phyloP scores from a whole-genome alignment of 2,113 vertebrate species.

The mouse (Mus musculus) region DNA sequence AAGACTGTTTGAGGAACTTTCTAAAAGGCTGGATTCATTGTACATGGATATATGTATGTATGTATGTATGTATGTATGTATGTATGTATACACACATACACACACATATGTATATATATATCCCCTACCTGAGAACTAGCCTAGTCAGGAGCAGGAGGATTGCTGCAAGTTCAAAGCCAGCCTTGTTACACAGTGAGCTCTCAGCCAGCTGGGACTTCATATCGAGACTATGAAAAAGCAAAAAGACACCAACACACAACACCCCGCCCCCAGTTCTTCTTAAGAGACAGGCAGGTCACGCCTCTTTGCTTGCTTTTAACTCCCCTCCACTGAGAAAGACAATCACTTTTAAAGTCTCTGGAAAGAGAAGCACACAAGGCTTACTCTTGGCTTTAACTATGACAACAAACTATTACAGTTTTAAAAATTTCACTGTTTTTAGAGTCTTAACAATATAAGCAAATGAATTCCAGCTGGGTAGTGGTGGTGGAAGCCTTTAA shows the following conservation, averaged over 20 bases:
- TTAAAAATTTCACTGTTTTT: constrained; percentile 34
- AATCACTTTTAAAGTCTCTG: background rate
- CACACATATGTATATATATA: background rate
- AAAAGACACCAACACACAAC: background rate
- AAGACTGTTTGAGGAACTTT: background rate
- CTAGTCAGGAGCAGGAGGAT: background rate
- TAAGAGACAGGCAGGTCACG: background rate
- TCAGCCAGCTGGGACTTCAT: too few relatives aligned
- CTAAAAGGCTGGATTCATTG: background rate
- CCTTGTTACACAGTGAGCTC: background rate
- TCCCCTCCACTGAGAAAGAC: background rate
- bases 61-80: too few relatives aligned
- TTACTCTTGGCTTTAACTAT: background rate
- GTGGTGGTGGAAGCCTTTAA: too few relatives aligned
- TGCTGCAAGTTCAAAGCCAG: background rate
- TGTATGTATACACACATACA: too few relatives aligned
- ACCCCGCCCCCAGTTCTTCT: background rate
- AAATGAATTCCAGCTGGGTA: background rate
- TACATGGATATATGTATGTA: background rate
- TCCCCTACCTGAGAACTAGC: background rate
- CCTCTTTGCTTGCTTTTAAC: background rate
- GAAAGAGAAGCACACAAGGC: background rate
- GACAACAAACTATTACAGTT: background rate
- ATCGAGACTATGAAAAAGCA: background rate
- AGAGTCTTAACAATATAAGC: background rate